These are phyloP conservation scores for Zygaena filipendulae DNA, from an alignment of 2,888 invertebrate genomes.

Conservation along the genomic window DNA sequence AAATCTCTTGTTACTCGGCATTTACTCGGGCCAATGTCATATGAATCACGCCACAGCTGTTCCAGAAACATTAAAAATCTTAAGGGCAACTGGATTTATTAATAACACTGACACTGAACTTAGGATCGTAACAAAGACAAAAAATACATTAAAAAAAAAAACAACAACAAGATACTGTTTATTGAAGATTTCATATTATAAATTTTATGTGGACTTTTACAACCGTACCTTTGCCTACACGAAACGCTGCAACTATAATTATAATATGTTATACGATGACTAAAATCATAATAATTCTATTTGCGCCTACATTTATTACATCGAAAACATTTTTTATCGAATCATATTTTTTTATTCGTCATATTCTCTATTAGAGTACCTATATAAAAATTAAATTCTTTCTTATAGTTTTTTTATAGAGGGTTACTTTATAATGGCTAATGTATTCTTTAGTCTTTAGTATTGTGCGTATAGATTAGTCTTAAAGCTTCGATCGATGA, in stretches of 20 bases:
- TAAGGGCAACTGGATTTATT: conserved; percentile 53
- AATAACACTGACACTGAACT: conserved; percentile 36
- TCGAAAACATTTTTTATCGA: no score
- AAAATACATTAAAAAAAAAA: conserved; percentile 17
- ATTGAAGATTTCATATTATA: no score
- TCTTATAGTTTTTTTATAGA: no score
- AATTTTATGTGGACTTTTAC: no score
- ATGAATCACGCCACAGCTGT: conserved; percentile 58
- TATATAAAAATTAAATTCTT: no score
- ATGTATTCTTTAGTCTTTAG: not conserved
- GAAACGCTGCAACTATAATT: no score
- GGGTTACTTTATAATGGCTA: not conserved
- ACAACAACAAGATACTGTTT: not conserved
- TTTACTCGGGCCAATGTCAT: conserved; percentile 48
- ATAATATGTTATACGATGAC: no score
- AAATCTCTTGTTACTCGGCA: conserved; percentile 40
- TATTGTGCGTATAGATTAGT: conserved; percentile 17
- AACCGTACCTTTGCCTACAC: no score
- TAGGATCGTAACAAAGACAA: conserved; percentile 14
- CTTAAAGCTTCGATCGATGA: conserved; percentile 23
- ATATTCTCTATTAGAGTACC: no score
- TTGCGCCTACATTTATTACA: no score
- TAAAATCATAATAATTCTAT: no score
- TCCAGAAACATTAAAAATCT: conserved; percentile 51
- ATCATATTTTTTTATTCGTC: no score